These are phyloP conservation scores for Agriopis leucophaearia DNA, from an alignment of 2,888 invertebrate genomes.

Conservation along the genomic window DNA sequence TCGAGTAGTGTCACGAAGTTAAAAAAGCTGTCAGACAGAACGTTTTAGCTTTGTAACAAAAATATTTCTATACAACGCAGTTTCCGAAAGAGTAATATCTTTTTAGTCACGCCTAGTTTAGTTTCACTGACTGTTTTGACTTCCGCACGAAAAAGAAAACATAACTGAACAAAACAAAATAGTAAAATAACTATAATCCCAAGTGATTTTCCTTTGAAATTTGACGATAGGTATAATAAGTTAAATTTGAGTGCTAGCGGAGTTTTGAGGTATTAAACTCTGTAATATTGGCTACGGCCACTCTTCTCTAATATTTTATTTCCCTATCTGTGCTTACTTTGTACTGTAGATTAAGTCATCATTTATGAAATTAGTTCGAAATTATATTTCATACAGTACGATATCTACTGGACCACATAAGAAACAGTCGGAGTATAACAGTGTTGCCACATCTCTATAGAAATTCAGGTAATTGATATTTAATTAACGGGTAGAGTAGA, in stretches of 20 bases:
- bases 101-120: background rate
- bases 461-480: slow-evolving; percentile 57
- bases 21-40: background rate
- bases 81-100: background rate
- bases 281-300: too few species aligned
- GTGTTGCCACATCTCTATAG: slow-evolving; percentile 56
- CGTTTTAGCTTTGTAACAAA: background rate
- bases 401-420: background rate
- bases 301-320: too few species aligned
- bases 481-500: slow-evolving; percentile 52
- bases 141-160: background rate
- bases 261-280: too few species aligned
- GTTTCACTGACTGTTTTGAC: background rate
- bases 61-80: background rate
- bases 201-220: too few species aligned
- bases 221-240: too few species aligned
- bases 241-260: too few species aligned
- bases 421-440: slow-evolving; percentile 39
- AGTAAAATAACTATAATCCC: too few species aligned
- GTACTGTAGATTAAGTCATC: too few species aligned
- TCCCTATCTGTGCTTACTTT: too few species aligned
- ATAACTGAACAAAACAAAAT: too few species aligned
- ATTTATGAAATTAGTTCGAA: too few species aligned
- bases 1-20: background rate
- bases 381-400: background rate